Conservation (phyloP, 2,888 invertebrate species). For the Limnephilus auricula region DNA sequence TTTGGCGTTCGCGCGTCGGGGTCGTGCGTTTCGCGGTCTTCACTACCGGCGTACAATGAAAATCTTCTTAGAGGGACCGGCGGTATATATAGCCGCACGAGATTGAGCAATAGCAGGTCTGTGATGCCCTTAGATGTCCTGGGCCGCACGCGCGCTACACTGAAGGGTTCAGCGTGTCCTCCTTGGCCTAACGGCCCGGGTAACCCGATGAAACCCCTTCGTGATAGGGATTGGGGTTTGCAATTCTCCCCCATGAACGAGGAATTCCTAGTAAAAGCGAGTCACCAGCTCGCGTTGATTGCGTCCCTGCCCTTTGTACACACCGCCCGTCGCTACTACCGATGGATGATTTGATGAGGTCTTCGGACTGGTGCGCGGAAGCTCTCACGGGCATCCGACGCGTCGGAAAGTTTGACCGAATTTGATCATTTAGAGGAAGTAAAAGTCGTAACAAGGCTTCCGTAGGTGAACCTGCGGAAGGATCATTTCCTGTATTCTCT, state of each 20-base stretch:
- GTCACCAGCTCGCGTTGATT: conserved; percentile 83
- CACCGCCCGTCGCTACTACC: conserved; percentile 85
- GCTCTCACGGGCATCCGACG: conserved; percentile 73
- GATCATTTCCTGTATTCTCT: conserved; percentile 70
- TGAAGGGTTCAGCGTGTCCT: conserved; percentile 80
- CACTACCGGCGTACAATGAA: conserved; percentile 71
- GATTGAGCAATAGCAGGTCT: conserved; percentile 82
- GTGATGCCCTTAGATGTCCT: conserved; percentile 82
- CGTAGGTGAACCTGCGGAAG: conserved; percentile 81
- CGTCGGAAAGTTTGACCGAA: conserved; percentile 79
- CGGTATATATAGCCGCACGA: conserved; percentile 71
- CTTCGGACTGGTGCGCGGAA: conserved; percentile 76
- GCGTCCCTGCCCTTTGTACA: conserved; percentile 85
- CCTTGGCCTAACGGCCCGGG: conserved; percentile 81
- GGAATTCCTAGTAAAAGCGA: conserved; percentile 84
- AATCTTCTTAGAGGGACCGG: conserved; percentile 80
- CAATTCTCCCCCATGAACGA: conserved; percentile 80
- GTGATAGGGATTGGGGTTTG: conserved; percentile 83
- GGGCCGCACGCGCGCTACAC: conserved; percentile 82
- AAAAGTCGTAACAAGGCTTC: conserved; percentile 83
- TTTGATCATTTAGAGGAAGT: conserved; percentile 80
- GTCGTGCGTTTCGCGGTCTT: conserved; percentile 68
- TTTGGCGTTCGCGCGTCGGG: conserved; percentile 67
- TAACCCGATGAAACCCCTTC: conserved; percentile 83
- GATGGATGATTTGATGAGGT: conserved; percentile 82